phyloP scores from a whole-genome alignment of 2,797 vertebrate genomes.

The Gambusia yucatana region DNA sequence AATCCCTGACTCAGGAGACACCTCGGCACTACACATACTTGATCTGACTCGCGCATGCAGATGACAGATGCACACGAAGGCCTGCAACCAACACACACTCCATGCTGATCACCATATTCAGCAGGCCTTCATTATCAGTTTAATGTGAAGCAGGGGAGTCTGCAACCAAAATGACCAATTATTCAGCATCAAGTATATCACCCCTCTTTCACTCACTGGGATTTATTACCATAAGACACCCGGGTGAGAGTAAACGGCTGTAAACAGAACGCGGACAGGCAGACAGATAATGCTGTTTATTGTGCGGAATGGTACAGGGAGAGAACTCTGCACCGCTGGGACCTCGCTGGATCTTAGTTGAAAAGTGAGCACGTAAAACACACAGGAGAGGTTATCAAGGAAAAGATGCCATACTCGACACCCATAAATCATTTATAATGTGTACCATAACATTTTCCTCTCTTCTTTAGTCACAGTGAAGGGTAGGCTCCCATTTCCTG shows the following conservation, averaged over 20 bases:
- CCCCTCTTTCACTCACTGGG: conserved; percentile 67
- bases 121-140: conserved; percentile 81
- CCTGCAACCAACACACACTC: conserved; percentile 53
- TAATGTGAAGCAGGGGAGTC: conserved; percentile 80
- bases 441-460: conserved; percentile 76
- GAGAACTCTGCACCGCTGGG: conserved; percentile 65
- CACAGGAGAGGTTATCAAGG: conserved; percentile 73
- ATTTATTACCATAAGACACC: conserved; percentile 70
- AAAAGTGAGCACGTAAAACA: conserved; percentile 63
- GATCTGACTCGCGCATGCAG: conserved; percentile 39
- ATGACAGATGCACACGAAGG: conserved; percentile 71
- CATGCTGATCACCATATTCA: conserved; percentile 81
- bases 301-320: conserved; percentile 63
- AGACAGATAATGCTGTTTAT: conserved; percentile 74
- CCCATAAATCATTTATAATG: conserved; percentile 78
- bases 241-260: conserved; percentile 68
- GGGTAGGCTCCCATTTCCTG: conserved; percentile 75
- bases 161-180: conserved; percentile 82
- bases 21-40: conserved; percentile 54
- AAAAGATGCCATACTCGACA: conserved; percentile 67
- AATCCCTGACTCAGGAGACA: conserved; percentile 83
- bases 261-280: conserved; percentile 63
- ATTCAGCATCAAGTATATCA: conserved; percentile 78
- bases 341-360: conserved; percentile 57
- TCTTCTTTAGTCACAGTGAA: conserved; percentile 78